Conservation (phyloP, 2,113 vertebrate species). For the Carassius auratus region DNA sequence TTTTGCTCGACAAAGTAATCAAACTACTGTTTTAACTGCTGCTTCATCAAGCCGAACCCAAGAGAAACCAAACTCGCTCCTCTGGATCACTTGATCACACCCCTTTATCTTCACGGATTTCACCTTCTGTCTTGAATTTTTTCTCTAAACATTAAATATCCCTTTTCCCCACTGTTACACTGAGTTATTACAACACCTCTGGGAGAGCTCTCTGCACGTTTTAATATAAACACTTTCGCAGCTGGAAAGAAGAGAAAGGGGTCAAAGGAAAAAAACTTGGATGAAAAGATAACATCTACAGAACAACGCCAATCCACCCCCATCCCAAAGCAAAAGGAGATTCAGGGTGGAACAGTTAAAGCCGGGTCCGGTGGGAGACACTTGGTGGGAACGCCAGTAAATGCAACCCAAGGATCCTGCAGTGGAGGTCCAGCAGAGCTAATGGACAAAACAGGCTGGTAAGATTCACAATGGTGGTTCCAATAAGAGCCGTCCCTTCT, state of each 20-base stretch:
- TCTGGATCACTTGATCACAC: conserved; percentile 40
- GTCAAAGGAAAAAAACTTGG: conserved; percentile 36
- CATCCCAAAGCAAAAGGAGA: not conserved
- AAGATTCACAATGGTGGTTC: conserved; percentile 49
- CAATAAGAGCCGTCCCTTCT: conserved; percentile 29
- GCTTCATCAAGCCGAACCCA: conserved; percentile 44
- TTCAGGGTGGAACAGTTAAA: conserved; percentile 52
- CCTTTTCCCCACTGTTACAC: conserved; percentile 55
- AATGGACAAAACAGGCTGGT: conserved; percentile 44
- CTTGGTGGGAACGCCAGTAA: conserved; percentile 35
- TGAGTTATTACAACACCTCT: conserved; percentile 61
- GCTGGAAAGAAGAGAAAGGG: conserved; percentile 54
- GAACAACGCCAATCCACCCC: conserved; percentile 24
- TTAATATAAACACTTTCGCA: conserved; percentile 66
- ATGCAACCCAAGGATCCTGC: conserved; percentile 25
- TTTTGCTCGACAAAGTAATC: not conserved
- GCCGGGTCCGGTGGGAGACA: conserved; percentile 8
- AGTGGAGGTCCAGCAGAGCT: not conserved
- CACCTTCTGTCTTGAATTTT: conserved; percentile 52
- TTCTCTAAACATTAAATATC: conserved; percentile 50
- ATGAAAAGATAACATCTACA: conserved; percentile 64
- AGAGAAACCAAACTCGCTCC: conserved; percentile 36
- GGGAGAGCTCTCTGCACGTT: conserved; percentile 57
- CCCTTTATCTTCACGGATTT: conserved; percentile 44
- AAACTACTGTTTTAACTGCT: conserved; percentile 19